These are phyloP conservation scores for Drosophila fungiperda DNA, from an alignment of 2,888 invertebrate species.

Conservation along the genomic window DNA sequence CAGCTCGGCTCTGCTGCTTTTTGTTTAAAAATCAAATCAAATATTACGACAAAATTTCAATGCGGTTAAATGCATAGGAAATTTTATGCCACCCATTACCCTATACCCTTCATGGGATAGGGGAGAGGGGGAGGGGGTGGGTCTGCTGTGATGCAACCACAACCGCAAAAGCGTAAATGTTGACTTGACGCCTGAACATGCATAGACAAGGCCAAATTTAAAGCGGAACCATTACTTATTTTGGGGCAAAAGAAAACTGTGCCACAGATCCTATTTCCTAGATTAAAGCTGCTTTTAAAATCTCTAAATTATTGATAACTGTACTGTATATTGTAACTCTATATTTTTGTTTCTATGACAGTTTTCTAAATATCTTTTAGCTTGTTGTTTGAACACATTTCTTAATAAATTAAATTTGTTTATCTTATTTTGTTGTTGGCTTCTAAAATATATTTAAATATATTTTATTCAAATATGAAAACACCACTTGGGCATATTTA, in stretches of 20 bases:
- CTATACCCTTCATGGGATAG: too few relatives aligned
- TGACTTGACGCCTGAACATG: slow-evolving; percentile 56
- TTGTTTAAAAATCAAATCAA: slow-evolving; percentile 79
- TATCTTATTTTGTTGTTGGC: not conserved
- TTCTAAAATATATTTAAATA: not conserved
- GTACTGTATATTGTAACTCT: too few relatives aligned
- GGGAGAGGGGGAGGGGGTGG: not conserved
- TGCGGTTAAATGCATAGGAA: slow-evolving; percentile 80
- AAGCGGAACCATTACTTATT: not conserved
- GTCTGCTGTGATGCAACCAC: slow-evolving; percentile 38
- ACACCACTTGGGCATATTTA: not conserved
- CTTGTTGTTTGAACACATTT: not conserved
- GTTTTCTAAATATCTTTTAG: not conserved
- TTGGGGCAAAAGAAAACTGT: not conserved
- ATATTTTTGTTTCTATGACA: not conserved
- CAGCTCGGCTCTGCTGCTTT: slow-evolving; percentile 42
- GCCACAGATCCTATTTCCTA: not conserved
- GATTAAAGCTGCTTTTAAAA: not conserved
- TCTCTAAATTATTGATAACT: not conserved
- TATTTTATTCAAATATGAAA: not conserved
- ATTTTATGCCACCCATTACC: slow-evolving; percentile 54
- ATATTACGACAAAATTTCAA: slow-evolving; percentile 80
- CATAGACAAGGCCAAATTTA: slow-evolving; percentile 12
- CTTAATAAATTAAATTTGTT: not conserved
- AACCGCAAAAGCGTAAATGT: slow-evolving; percentile 79